Evolutionary conservation across 2,888 invertebrate species (phyloP).

Genomic region (Cephus rjabovi): DNA sequence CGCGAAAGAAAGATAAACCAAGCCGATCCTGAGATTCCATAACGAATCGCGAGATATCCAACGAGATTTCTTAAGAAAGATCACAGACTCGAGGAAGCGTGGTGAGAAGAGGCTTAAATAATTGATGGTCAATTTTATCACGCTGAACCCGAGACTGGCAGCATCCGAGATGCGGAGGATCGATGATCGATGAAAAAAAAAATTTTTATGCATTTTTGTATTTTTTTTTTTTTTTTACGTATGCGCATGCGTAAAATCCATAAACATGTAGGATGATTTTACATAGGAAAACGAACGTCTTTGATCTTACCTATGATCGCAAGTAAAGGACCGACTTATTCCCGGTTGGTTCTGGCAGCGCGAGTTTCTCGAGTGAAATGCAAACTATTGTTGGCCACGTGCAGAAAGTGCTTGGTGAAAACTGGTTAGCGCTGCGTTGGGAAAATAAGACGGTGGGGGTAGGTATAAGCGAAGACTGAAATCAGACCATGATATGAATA

Average conservation of each 20-base stretch:
- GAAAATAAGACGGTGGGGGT: not conserved
- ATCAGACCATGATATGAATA: not conserved
- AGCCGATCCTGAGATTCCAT: not conserved
- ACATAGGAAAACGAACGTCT: not conserved
- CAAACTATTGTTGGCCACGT: conserved; percentile 49
- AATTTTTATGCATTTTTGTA: not conserved
- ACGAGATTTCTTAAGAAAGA: not conserved
- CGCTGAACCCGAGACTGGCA: not conserved
- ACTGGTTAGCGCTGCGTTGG: conserved; percentile 28
- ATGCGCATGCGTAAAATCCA: not conserved
- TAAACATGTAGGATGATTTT: not conserved
- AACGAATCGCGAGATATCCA: not conserved
- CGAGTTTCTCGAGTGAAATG: conserved; percentile 58
- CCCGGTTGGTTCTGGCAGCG: conserved; percentile 3
- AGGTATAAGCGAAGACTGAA: not conserved
- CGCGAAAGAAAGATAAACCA: not conserved
- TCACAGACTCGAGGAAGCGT: not conserved
- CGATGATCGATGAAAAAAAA: not conserved
- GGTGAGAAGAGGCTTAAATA: not conserved
- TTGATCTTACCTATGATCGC: not conserved
- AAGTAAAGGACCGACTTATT: not conserved
- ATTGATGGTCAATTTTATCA: not conserved
- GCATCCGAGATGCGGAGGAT: not conserved
- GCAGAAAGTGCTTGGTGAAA: conserved; percentile 52
- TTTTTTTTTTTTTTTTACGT: not conserved